phyloP scores from a whole-genome alignment of 2,888 invertebrate species.

The Eurytoma californica region DNA sequence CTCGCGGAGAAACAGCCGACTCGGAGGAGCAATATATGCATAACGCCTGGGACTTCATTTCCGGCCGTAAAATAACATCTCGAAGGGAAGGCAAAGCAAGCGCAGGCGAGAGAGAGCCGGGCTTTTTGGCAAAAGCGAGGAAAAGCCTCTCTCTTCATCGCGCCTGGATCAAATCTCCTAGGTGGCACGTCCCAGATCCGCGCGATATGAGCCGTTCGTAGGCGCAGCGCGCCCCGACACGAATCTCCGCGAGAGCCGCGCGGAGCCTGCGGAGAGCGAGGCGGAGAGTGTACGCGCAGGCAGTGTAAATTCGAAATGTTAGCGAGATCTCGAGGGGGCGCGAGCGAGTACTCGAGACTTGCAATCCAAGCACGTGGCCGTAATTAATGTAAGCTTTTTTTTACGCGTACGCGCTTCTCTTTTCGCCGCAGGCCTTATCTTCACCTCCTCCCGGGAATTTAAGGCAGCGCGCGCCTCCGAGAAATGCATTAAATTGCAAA shows the following conservation, averaged over 20 bases:
- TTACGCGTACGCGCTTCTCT: neutral
- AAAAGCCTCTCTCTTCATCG: neutral
- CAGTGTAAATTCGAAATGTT: conserved; percentile 9
- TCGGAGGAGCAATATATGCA: neutral
- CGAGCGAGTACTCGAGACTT: conserved; percentile 32
- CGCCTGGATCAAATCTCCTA: conserved; percentile 38
- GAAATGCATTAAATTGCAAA: conserved; percentile 1
- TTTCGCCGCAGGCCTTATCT: conserved; percentile 1
- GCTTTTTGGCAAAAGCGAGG: conserved; percentile 33
- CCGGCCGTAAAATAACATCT: conserved; percentile 4
- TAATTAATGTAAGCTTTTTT: conserved; percentile 31
- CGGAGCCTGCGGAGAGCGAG: no score
- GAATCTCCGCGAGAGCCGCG: neutral
- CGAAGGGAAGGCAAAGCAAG: neutral
- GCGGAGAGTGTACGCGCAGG: neutral
- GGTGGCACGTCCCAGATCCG: conserved; percentile 38
- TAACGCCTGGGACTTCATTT: conserved; percentile 9
- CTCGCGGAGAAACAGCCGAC: neutral
- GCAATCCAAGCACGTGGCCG: conserved; percentile 34
- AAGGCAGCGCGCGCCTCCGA: neutral
- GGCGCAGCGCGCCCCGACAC: neutral
- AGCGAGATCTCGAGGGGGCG: conserved; percentile 12
- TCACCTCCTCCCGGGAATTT: conserved; percentile 5
- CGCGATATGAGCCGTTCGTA: conserved; percentile 35
- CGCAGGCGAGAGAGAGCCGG: neutral